Base-by-base conservation (phyloP, 2,113 vertebrate genomes). In the Lonchura striata region DNA sequence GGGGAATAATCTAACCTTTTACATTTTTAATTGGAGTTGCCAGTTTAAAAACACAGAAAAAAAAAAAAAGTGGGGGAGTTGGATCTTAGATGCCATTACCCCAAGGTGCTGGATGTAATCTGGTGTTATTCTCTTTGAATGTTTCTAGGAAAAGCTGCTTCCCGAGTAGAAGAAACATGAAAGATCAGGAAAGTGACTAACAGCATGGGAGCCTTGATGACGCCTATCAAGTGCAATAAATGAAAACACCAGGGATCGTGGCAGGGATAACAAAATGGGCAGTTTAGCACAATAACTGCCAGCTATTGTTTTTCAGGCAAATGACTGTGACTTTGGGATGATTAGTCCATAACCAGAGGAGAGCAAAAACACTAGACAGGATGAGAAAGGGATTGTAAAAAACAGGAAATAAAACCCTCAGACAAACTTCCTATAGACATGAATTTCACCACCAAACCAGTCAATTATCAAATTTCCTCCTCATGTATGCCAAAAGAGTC, bases 281-380 rank as follows among this genome's bases (percentile, higher is more conserved):
- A 93, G 47, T 92, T 83, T 95, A 59, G 59, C 57, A 69, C 69
- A 91, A 46, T 60, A 56, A 76, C 89, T 82, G 18, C 68, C 85
- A 88, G 75, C 59, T 94, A 95, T 86, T 97, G 65, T 88, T 97
- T 92, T 77, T 65, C 77, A 92, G 16, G 66, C 61, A 92, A 75
- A 89, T 52, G 42, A 64, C 41, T 92, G 81, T 93, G 85, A 80
- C 84, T 79, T 88, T 31, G 11, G 10, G 17, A 75, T 92, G 82
- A 93, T 94, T 94, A 95, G 33, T 69, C 41, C 65, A 66, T 60
- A 87, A 68, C n/a, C 57, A 92, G 60, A 92, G 44, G 57, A 95
- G 23, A 88, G 53, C 21, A 57, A 89, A 93, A 90, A 72, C 57
- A 60, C 53, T 75, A 66, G 80, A 63, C 14, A 77, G 95, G 88